These are phyloP conservation scores for Pararge aegeria DNA, from an alignment of 1,140 invertebrate species.

Conservation along the genomic window DNA sequence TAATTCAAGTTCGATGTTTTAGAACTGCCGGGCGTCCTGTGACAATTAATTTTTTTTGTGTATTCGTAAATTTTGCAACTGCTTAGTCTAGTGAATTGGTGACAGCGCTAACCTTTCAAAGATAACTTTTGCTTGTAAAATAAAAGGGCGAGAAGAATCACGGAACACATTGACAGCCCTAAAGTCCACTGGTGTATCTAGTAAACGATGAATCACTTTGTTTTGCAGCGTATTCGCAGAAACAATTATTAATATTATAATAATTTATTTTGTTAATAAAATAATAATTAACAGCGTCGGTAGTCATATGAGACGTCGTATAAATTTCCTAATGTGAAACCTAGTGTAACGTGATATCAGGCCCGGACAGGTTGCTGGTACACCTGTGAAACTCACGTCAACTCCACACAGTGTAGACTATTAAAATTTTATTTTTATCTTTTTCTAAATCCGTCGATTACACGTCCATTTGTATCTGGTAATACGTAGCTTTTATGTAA, in stretches of 20 bases:
- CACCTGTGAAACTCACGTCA: conserved; percentile 69
- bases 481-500: not conserved
- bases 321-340: conserved; percentile 78
- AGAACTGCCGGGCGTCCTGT: no score
- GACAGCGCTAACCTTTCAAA: no score
- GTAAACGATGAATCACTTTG: conserved; percentile 73
- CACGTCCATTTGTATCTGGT: not conserved
- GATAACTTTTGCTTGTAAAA: no score
- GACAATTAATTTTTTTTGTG: no score
- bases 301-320: conserved; percentile 73
- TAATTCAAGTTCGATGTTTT: no score
- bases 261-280: conserved; percentile 75
- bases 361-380: conserved; percentile 63
- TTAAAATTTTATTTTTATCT: conserved; percentile 56
- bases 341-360: conserved; percentile 69
- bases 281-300: conserved; percentile 71
- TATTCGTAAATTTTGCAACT: no score
- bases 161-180: not conserved
- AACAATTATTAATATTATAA: conserved; percentile 74
- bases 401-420: conserved; percentile 61
- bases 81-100: no score
- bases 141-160: not conserved
- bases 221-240: conserved; percentile 72
- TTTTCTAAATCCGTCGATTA: conserved; percentile 32
- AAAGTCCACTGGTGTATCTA: conserved; percentile 11